Conservation (phyloP, 1,140 invertebrate species). For the Drosophila parvula region DNA sequence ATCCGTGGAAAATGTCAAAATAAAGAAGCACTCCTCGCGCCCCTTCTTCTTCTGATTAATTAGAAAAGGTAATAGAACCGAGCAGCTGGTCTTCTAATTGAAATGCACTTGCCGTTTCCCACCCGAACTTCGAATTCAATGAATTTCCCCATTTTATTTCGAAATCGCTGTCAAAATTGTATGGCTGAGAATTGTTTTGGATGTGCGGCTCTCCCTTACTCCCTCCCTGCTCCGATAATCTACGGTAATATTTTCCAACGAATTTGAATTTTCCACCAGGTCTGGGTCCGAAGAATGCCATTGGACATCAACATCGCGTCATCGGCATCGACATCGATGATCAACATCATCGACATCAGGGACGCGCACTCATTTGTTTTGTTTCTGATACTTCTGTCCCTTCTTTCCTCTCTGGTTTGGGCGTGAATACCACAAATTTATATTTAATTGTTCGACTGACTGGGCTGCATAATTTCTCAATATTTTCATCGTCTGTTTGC, state of each 20-base stretch:
- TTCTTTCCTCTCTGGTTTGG: slow-evolving; percentile 20
- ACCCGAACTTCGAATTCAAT: slow-evolving; percentile 67
- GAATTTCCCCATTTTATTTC: slow-evolving; percentile 80
- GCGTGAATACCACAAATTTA: slow-evolving; percentile 81
- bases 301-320: slow-evolving; percentile 49
- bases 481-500: slow-evolving; percentile 69
- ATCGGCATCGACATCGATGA: slow-evolving; percentile 15
- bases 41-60: slow-evolving; percentile 55
- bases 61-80: slow-evolving; percentile 61
- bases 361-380: slow-evolving; percentile 66
- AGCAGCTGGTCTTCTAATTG: slow-evolving; percentile 57
- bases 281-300: slow-evolving; percentile 45
- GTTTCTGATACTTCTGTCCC: slow-evolving; percentile 2
- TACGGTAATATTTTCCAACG: slow-evolving; percentile 80
- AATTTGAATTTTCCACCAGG: slow-evolving; percentile 56
- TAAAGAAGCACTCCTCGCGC: slow-evolving; percentile 52
- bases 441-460: slow-evolving; percentile 77
- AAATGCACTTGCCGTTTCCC: slow-evolving; percentile 77
- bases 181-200: slow-evolving; percentile 51
- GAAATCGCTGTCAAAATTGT: slow-evolving; percentile 80
- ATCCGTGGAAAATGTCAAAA: slow-evolving; percentile 84
- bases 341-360: slow-evolving; percentile 35
- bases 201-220: slow-evolving; percentile 25
- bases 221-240: slow-evolving; percentile 42
- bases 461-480: slow-evolving; percentile 75